Conservation (phyloP, 2,888 invertebrate species). For the Hirtodrosophila alboralis region DNA sequence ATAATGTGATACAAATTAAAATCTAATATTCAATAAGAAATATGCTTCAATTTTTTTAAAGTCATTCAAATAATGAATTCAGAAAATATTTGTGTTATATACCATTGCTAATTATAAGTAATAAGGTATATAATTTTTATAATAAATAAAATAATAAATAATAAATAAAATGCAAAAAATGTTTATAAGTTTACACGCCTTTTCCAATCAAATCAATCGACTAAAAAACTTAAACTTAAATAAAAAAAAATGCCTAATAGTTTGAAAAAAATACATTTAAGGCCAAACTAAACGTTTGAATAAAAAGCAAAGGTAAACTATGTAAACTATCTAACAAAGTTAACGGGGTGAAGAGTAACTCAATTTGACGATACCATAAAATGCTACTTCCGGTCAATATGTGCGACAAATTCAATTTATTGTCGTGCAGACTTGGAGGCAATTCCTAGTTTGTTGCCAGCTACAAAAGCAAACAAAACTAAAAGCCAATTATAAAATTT, state of each 20-base stretch:
- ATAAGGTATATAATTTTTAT: too few relatives aligned
- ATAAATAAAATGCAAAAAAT: too few relatives aligned
- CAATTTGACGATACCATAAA: constrained; percentile 41
- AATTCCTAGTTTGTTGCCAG: constrained; percentile 10
- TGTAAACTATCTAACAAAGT: constrained; percentile 1
- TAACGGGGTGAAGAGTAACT: constrained; percentile 20
- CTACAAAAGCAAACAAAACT: constrained; percentile 36
- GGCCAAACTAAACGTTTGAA: neutral
- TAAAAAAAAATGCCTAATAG: constrained; percentile 1
- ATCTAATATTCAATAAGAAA: too few relatives aligned
- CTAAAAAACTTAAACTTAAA: constrained; percentile 5
- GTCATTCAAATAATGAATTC: too few relatives aligned
- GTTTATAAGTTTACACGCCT: too few relatives aligned
- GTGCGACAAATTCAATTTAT: constrained; percentile 64
- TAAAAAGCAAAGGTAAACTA: constrained; percentile 9
- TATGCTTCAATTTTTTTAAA: too few relatives aligned
- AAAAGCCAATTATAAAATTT: constrained; percentile 55
- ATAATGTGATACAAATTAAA: too few relatives aligned
- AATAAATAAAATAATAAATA: too few relatives aligned
- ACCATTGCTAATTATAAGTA: too few relatives aligned
- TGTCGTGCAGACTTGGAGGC: constrained; percentile 25
- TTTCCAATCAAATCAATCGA: too few relatives aligned
- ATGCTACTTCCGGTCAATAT: constrained; percentile 41
- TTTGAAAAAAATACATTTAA: constrained; percentile 10
- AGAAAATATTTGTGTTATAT: too few relatives aligned